These are phyloP conservation scores for Diarsia dahlii DNA, from an alignment of 2,888 invertebrate species.

Conservation along the genomic window DNA sequence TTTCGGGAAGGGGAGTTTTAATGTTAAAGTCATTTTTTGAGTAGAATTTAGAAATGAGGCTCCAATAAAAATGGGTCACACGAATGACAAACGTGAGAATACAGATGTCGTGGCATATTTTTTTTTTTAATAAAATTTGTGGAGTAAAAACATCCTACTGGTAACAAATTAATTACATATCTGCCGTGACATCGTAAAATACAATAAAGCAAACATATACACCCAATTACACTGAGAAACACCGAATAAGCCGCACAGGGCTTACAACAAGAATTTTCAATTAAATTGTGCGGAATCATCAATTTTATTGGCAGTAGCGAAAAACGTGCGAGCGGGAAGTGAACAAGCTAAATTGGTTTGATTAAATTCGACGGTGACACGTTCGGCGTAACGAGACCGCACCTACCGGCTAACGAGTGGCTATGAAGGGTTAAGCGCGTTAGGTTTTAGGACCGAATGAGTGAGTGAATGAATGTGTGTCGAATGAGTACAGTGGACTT, in stretches of 20 bases:
- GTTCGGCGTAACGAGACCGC: conserved; percentile 66
- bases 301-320: conserved; percentile 56
- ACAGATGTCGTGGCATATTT: neutral
- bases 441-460: conserved; percentile 52
- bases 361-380: conserved; percentile 64
- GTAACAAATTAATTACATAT: conserved; percentile 11
- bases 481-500: conserved; percentile 33
- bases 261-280: conserved; percentile 53
- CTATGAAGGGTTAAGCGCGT: conserved; percentile 51
- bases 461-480: conserved; percentile 40
- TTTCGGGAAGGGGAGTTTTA: conserved; percentile 59
- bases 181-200: neutral
- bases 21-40: conserved; percentile 34
- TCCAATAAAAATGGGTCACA: neutral
- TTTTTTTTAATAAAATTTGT: neutral
- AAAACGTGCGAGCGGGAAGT: conserved; percentile 53
- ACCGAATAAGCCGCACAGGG: conserved; percentile 24
- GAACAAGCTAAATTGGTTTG: conserved; percentile 65
- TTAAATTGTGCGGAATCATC: conserved; percentile 62
- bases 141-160: neutral
- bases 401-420: conserved; percentile 55
- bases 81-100: neutral
- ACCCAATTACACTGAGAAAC: conserved; percentile 38
- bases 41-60: neutral
- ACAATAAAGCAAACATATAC: conserved; percentile 16